A percentile compares a stretch with the other conserved stretches of the same genome.
Conservation (phyloP, 1,140 invertebrate species). For the Meteorus sp. region DNA sequence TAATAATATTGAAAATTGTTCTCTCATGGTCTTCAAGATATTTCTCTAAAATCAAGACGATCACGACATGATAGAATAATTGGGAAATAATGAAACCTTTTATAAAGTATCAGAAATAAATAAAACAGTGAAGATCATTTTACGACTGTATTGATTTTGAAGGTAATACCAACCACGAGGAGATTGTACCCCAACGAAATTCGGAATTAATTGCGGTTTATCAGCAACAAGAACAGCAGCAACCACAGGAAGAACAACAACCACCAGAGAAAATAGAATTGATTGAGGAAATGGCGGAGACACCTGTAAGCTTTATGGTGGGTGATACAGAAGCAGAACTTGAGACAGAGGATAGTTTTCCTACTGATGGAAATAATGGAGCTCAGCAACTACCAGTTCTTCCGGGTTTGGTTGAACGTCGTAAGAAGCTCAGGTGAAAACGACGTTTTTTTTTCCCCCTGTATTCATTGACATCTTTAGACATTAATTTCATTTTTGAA, state of each 20-base stretch:
- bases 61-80: too few species aligned
- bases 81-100: too few species aligned
- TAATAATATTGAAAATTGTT: too few species aligned
- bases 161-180: slow-evolving; percentile 43
- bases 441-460: slow-evolving; percentile 24
- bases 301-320: slow-evolving; percentile 58
- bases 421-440: slow-evolving; percentile 60
- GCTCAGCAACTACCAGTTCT: slow-evolving; percentile 39
- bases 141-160: slow-evolving; percentile 39
- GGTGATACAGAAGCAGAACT: slow-evolving; percentile 51
- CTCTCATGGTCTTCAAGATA: too few species aligned
- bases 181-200: slow-evolving; percentile 12
- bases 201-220: slow-evolving; percentile 3
- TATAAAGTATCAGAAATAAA: too few species aligned
- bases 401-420: slow-evolving; percentile 57
- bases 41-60: too few species aligned
- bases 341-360: slow-evolving; percentile 58
- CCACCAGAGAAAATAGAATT: neutral
- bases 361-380: slow-evolving; percentile 38
- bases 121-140: too few species aligned
- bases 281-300: slow-evolving; percentile 43
- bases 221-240: neutral
- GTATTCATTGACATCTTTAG: too few species aligned
- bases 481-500: slow-evolving; percentile 1
- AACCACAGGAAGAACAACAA: neutral